Conservation (phyloP, 2,113 vertebrate genomes). For the Falcunculus frontatus region DNA sequence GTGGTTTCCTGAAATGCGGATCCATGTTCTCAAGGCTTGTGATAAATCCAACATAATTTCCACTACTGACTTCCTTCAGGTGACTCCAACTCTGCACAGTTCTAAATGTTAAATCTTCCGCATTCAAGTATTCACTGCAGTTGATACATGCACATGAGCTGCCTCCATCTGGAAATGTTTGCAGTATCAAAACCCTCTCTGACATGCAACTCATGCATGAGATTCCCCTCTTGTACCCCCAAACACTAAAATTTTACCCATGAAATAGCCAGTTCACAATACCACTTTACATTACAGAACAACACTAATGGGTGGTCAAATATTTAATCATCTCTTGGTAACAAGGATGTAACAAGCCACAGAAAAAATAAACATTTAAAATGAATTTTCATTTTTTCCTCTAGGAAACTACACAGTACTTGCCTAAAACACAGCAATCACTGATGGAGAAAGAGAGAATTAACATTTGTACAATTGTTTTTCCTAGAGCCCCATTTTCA, state of each 20-base stretch:
- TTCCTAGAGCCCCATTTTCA: conserved; percentile 51
- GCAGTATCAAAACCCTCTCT: neutral
- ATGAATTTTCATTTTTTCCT: conserved; percentile 34
- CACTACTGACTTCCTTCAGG: neutral
- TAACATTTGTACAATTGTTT: conserved; percentile 51
- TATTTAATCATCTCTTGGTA: conserved; percentile 21
- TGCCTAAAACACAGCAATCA: conserved; percentile 34
- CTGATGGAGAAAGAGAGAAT: conserved; percentile 53
- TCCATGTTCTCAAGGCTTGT: neutral
- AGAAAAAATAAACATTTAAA: conserved; percentile 10
- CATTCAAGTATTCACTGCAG: neutral
- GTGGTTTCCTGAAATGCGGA: neutral
- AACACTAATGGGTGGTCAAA: neutral
- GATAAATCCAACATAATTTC: neutral
- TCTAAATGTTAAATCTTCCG: neutral
- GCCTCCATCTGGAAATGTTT: neutral
- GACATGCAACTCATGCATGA: neutral
- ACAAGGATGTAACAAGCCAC: conserved; percentile 9
- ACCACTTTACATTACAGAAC: neutral
- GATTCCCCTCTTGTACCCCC: neutral
- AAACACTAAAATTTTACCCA: neutral
- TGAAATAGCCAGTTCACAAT: neutral
- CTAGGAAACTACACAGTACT: conserved; percentile 23
- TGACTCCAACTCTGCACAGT: neutral
- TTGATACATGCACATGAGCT: neutral